These are phyloP conservation scores for Eublepharis macularius DNA, from an alignment of 2,113 vertebrate genomes.

Conservation along the genomic window DNA sequence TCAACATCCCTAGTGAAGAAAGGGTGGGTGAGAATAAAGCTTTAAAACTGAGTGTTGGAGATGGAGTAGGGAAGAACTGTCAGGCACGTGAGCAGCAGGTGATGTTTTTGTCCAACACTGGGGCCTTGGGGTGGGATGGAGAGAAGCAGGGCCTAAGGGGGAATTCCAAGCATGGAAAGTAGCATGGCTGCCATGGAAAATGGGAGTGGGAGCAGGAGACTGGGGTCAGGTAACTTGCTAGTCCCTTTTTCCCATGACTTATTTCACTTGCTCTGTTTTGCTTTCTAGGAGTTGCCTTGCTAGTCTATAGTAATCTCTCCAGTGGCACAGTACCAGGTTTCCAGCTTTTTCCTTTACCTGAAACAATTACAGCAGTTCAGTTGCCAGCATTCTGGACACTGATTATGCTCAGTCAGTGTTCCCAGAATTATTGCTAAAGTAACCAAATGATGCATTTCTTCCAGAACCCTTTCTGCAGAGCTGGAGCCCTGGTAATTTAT, in stretches of 20 bases:
- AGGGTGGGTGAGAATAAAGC: not conserved
- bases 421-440: not conserved
- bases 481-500: not conserved
- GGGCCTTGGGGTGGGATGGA: too few species aligned
- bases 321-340: not conserved
- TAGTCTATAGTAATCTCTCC: too few species aligned
- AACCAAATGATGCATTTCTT: not conserved
- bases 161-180: too few species aligned
- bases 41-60: too few species aligned
- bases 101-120: too few species aligned
- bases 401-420: accelerated
- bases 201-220: too few species aligned
- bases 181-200: too few species aligned
- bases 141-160: too few species aligned
- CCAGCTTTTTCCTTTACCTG: not conserved
- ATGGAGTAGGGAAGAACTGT: too few species aligned
- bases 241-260: too few species aligned
- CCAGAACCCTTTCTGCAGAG: not conserved
- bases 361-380: not conserved
- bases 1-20: not conserved
- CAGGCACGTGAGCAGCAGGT: too few species aligned
- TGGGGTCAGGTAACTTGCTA: too few species aligned
- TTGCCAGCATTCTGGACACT: constrained; percentile 15
- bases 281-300: not conserved
- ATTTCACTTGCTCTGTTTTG: not conserved